Conservation (phyloP, 2,888 invertebrate genomes). For the Rutpela maculata region DNA sequence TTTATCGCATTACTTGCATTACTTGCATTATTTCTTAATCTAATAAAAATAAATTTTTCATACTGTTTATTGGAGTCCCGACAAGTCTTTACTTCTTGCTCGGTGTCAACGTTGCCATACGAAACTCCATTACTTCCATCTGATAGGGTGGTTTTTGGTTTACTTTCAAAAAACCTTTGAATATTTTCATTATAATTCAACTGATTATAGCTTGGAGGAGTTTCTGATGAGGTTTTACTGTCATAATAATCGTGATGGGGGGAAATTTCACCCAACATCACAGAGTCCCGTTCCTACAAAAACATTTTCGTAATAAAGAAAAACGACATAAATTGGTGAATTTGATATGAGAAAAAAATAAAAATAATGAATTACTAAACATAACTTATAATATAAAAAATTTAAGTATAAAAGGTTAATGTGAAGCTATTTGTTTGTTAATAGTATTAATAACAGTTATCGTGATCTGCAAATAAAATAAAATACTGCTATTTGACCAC, state of each 20-base stretch:
- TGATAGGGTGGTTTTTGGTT: constrained; percentile 78
- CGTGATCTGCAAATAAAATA: not conserved
- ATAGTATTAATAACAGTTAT: not conserved
- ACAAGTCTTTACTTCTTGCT: constrained; percentile 70
- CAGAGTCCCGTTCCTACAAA: constrained; percentile 84
- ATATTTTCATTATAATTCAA: constrained; percentile 89
- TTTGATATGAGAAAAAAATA: constrained; percentile 5
- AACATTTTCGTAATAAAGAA: constrained; percentile 6
- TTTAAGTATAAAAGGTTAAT: not conserved
- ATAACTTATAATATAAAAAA: constrained; percentile 1
- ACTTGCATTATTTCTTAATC: not conserved
- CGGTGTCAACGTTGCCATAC: constrained; percentile 70
- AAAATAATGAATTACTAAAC: constrained; percentile 1
- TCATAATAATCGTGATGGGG: constrained; percentile 89
- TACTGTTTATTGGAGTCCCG: constrained; percentile 68
- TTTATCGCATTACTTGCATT: no score
- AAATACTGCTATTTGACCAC: not conserved
- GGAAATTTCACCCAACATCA: constrained; percentile 89
- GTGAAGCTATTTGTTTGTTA: not conserved
- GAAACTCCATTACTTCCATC: constrained; percentile 73
- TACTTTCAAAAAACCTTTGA: constrained; percentile 80
- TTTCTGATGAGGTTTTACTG: constrained; percentile 87
- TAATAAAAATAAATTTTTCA: constrained; percentile 37
- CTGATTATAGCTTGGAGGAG: constrained; percentile 89
- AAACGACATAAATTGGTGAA: not conserved